Percentiles rank a stretch among this genome's conserved stretches.
Evolutionary conservation across 2,888 invertebrate genomes (phyloP).

Genomic region (Aelia acuminata): DNA sequence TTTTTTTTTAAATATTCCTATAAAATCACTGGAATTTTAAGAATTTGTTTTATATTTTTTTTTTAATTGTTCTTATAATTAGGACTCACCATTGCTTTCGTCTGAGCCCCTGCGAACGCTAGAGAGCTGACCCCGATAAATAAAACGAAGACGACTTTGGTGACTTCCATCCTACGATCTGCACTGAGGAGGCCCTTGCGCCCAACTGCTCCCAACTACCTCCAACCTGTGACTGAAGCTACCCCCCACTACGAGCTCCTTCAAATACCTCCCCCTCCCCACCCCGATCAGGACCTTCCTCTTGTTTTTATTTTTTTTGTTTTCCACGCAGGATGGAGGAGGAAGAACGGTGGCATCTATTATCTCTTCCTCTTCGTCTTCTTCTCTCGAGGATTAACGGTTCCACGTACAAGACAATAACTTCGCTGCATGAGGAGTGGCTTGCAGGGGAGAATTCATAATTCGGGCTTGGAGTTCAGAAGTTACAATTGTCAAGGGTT

Average conservation of each 20-base stretch:
- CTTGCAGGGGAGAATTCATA: neutral
- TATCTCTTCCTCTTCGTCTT: conserved; percentile 27
- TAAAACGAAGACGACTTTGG: neutral
- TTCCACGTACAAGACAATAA: neutral
- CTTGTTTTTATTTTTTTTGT: conserved; percentile 26
- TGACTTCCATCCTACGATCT: conserved; percentile 40
- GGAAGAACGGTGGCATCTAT: conserved; percentile 35
- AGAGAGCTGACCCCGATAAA: neutral
- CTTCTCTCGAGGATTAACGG: neutral
- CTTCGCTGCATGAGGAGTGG: neutral
- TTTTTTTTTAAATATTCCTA: no score
- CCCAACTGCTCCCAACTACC: neutral
- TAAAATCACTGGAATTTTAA: no score
- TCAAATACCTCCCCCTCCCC: conserved; percentile 45
- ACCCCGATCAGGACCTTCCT: conserved; percentile 2
- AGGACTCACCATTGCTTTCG: conserved; percentile 25
- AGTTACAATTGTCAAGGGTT: no score
- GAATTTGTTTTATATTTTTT: no score
- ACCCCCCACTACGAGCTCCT: conserved; percentile 27
- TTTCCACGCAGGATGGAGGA: conserved; percentile 10
- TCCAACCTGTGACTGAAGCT: conserved; percentile 14
- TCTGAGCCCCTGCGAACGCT: neutral
- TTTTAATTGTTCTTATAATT: no score
- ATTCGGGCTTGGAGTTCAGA: neutral
- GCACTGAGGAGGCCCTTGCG: neutral